These are phyloP conservation scores for Streptopelia turtur DNA, from an alignment of 2,797 vertebrate species.

Conservation along the genomic window DNA sequence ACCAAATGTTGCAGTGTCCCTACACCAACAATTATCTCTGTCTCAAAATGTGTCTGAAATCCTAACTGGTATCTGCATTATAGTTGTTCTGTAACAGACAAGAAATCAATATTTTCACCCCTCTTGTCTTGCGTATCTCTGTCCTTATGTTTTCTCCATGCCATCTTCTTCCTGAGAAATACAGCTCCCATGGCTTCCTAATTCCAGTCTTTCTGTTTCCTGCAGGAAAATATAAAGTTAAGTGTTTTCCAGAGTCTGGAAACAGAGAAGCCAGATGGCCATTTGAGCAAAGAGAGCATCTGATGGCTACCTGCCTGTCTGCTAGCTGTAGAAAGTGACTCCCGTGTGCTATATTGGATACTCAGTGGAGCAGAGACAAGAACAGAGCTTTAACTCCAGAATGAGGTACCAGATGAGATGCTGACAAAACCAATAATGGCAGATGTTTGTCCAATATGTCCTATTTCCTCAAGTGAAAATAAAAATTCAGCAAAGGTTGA, in stretches of 20 bases:
- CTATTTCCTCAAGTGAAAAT: background rate
- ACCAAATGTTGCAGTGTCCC: background rate
- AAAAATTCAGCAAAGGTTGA: background rate
- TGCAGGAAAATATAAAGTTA: background rate
- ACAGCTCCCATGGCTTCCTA: background rate
- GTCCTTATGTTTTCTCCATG: background rate
- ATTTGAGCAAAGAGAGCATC: background rate
- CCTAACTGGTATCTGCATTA: background rate
- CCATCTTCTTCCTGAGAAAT: background rate
- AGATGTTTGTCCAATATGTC: background rate
- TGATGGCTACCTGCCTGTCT: conserved; percentile 17
- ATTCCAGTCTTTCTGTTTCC: background rate
- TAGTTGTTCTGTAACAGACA: background rate
- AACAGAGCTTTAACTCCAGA: background rate
- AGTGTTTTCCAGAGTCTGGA: background rate
- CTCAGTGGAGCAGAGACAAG: background rate
- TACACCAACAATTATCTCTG: background rate
- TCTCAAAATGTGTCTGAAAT: background rate
- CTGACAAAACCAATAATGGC: background rate
- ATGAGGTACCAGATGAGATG: background rate
- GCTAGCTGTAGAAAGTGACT: background rate
- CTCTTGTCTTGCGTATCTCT: background rate
- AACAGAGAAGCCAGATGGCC: conserved; percentile 1
- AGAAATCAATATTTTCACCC: background rate
- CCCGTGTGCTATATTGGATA: background rate